Percentiles rank a stretch among this genome's conserved stretches.
Conservation (phyloP, 2,113 vertebrate species). For the Sitta europaea region DNA sequence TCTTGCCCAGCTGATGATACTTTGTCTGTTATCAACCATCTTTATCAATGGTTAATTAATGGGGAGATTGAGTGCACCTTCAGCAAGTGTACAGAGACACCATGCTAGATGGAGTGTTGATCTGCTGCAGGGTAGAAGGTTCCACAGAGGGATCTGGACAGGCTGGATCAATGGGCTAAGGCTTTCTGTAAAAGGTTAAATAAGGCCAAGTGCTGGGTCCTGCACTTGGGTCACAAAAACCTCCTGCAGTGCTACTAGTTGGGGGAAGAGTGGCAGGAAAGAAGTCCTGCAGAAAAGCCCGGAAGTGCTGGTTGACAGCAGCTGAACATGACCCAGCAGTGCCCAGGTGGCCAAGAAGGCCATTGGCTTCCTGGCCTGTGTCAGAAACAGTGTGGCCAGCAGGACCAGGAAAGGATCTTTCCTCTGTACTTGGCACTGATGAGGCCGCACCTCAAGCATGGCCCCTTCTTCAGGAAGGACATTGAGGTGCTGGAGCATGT, state of each 20-base stretch:
- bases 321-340: neutral
- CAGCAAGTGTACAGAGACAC: neutral
- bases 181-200: neutral
- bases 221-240: neutral
- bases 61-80: neutral
- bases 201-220: neutral
- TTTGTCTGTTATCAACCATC: neutral
- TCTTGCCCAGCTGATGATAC: neutral
- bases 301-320: neutral
- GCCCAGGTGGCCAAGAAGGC: neutral
- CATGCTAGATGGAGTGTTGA: neutral
- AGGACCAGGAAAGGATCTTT: neutral
- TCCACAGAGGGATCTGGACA: neutral
- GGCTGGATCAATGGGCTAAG: rapidly evolving
- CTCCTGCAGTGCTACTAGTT: rapidly evolving
- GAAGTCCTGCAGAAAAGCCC: neutral
- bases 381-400: neutral
- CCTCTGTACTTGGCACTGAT: rapidly evolving
- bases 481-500: neutral
- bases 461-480: neutral
- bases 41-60: neutral
- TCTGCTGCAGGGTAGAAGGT: neutral
- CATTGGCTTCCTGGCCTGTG: neutral
- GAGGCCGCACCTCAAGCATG: rapidly evolving
- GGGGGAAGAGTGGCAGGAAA: neutral